These are phyloP conservation scores for Rugalucina vietnamica DNA, from an alignment of 2,888 invertebrate species.

Conservation along the genomic window DNA sequence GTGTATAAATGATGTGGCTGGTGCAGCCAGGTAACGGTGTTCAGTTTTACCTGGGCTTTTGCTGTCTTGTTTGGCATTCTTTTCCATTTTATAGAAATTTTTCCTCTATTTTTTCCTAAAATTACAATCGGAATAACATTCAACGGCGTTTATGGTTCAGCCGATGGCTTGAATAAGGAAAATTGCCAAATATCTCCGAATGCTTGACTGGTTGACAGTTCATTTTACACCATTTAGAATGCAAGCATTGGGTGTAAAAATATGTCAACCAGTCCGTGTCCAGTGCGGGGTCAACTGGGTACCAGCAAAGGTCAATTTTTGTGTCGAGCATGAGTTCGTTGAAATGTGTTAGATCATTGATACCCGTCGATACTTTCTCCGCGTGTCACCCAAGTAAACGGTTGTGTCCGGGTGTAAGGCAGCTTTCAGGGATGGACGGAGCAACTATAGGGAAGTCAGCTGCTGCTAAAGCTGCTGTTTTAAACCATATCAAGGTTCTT, in stretches of 20 bases:
- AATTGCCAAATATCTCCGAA: not conserved
- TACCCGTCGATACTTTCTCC: not conserved
- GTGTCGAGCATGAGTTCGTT: not conserved
- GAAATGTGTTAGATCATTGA: not conserved
- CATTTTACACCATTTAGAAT: not conserved
- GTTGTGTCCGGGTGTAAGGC: not conserved
- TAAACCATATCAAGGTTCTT: constrained; percentile 75
- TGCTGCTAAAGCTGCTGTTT: constrained; percentile 79
- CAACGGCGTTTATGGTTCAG: too few relatives aligned
- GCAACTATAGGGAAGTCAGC: constrained; percentile 77
- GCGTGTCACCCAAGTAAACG: not conserved
- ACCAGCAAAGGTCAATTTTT: not conserved
- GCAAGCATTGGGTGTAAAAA: not conserved
- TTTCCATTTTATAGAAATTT: too few relatives aligned
- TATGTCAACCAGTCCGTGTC: not conserved
- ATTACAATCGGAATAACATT: too few relatives aligned
- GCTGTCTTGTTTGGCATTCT: too few relatives aligned
- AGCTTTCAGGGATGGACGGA: constrained; percentile 59
- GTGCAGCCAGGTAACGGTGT: too few relatives aligned
- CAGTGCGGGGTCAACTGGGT: not conserved
- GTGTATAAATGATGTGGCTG: too few relatives aligned
- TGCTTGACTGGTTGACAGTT: not conserved
- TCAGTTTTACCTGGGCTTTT: too few relatives aligned
- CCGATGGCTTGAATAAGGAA: too few relatives aligned
- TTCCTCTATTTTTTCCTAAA: too few relatives aligned